phyloP scores from a whole-genome alignment of 2,888 invertebrate species.

The Seira musarum region DNA sequence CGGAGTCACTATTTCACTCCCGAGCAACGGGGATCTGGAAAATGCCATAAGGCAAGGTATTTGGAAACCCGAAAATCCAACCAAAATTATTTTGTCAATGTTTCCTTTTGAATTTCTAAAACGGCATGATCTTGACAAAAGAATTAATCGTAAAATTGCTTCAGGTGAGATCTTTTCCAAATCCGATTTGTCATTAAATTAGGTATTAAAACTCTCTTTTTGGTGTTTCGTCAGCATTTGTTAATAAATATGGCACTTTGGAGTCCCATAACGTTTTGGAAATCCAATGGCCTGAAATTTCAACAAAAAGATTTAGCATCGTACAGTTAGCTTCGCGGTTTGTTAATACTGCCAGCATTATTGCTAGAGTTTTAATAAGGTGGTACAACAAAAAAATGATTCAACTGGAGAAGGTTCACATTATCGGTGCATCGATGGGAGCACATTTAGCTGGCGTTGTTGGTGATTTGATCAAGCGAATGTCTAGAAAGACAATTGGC shows the following conservation, averaged over 20 bases:
- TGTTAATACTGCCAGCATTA: slow-evolving; percentile 14
- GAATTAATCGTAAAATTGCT: not conserved
- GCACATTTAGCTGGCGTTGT: slow-evolving; percentile 25
- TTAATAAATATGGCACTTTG: slow-evolving; percentile 16
- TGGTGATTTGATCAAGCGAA: not conserved
- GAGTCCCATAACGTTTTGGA: slow-evolving; percentile 30
- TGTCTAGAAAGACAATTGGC: not conserved
- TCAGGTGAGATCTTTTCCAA: not conserved
- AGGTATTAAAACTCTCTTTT: too few species aligned
- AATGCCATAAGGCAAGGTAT: not conserved
- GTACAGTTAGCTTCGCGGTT: not conserved
- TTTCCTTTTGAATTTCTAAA: slow-evolving; percentile 10
- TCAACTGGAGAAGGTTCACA: slow-evolving; percentile 23
- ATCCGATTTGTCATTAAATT: too few species aligned
- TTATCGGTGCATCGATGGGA: slow-evolving; percentile 30
- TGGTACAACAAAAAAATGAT: slow-evolving; percentile 22
- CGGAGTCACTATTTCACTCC: too few species aligned
- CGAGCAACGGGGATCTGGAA: not conserved
- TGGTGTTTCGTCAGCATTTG: too few species aligned
- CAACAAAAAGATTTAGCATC: not conserved
- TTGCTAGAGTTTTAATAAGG: slow-evolving; percentile 21
- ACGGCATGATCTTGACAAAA: not conserved
- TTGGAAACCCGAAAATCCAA: slow-evolving; percentile 26
- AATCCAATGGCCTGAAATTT: slow-evolving; percentile 34
- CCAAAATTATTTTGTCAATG: slow-evolving; percentile 23